phyloP scores from a whole-genome alignment of 2,113 vertebrate species.

The Castor canadensis region DNA sequence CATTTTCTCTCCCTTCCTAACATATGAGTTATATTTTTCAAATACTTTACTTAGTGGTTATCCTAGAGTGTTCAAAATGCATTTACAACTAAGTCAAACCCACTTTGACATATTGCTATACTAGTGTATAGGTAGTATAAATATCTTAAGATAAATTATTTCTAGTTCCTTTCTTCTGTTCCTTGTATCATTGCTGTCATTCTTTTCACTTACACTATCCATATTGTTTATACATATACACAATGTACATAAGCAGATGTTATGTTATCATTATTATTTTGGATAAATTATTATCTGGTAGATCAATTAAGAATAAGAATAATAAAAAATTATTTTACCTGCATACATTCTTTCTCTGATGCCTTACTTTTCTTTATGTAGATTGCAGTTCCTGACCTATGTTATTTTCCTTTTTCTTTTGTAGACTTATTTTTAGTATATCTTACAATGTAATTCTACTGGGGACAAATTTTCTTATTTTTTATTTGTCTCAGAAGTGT shows the following conservation, averaged over 20 bases:
- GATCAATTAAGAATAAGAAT: neutral
- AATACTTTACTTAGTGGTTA: too few relatives aligned
- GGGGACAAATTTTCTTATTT: neutral
- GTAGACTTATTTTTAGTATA: neutral
- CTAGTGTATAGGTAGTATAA: too few relatives aligned
- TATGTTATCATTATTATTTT: too few relatives aligned
- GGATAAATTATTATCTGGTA: too few relatives aligned
- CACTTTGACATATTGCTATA: neutral
- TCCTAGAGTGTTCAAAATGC: too few relatives aligned
- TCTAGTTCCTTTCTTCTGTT: neutral
- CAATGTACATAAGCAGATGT: neutral
- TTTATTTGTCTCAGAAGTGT: neutral
- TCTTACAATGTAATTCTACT: neutral
- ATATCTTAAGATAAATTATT: too few relatives aligned
- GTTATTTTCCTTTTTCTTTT: neutral
- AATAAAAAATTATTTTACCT: neutral
- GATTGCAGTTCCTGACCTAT: neutral
- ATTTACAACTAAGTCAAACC: neutral
- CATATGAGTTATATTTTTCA: neutral
- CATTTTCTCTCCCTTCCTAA: neutral
- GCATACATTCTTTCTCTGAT: neutral
- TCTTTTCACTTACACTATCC: neutral
- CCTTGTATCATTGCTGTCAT: neutral
- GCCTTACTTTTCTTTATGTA: neutral
- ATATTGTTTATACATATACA: neutral